A percentile compares a stretch with the other conserved stretches of the same genome.
Evolutionary conservation across 2,113 vertebrate species (phyloP).

Genomic region (Neoarius graeffei): DNA sequence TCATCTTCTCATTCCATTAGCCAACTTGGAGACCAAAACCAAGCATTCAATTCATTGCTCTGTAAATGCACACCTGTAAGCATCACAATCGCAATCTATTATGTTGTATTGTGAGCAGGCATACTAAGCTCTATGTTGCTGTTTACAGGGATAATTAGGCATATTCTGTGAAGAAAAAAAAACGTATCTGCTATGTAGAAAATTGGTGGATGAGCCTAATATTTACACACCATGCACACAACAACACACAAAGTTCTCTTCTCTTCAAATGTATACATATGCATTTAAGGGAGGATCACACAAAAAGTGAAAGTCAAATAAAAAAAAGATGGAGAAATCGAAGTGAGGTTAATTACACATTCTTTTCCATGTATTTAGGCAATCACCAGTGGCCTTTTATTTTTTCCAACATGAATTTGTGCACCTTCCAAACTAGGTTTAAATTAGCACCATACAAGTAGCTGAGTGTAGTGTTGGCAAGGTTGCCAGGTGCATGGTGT

Average conservation of each 20-base stretch:
- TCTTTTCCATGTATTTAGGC: not conserved
- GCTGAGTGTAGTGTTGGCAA: not conserved
- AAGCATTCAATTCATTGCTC: slow-evolving; percentile 47
- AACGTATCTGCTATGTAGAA: not conserved
- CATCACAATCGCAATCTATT: slow-evolving; percentile 63
- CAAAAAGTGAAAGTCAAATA: not conserved
- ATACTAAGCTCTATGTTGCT: not conserved
- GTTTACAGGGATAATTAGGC: not conserved
- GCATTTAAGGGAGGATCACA: not conserved
- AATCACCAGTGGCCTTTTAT: not conserved
- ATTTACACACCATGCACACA: not conserved
- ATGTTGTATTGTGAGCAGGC: slow-evolving; percentile 55
- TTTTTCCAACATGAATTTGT: not conserved
- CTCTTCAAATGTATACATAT: not conserved
- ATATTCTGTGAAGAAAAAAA: not conserved
- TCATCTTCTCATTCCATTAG: not conserved
- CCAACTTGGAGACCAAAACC: not conserved
- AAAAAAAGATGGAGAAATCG: not conserved
- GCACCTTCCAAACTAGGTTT: not conserved
- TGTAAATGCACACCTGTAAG: slow-evolving; percentile 56
- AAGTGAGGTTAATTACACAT: not conserved
- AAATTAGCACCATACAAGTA: not conserved
- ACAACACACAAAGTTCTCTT: not conserved
- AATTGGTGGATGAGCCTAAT: not conserved
- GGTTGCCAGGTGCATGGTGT: not conserved